phyloP scores from a whole-genome alignment of 1,140 invertebrate genomes.

The Sesamia nonagrioides region DNA sequence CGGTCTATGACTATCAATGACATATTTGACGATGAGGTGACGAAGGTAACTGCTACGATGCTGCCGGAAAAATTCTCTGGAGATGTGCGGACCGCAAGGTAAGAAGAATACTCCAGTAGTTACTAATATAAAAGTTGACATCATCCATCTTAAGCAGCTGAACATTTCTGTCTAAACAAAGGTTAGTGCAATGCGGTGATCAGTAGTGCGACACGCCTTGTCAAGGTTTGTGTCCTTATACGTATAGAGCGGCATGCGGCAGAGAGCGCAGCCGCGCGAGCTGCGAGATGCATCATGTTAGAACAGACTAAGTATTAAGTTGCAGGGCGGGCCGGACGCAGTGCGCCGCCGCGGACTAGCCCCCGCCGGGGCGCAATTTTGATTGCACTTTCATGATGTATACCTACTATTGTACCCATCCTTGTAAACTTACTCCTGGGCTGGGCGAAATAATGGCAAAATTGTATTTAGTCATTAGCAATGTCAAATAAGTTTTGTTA shows the following conservation, averaged over 20 bases:
- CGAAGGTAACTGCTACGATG: neutral
- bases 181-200: neutral
- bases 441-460: too few species aligned
- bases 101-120: neutral
- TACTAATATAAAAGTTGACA: neutral
- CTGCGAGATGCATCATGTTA: neutral
- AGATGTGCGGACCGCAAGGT: slow-evolving; percentile 5
- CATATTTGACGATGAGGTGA: neutral
- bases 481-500: too few species aligned
- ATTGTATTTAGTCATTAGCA: too few species aligned
- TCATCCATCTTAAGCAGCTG: neutral
- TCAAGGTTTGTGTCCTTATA: slow-evolving; percentile 13
- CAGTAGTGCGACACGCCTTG: neutral
- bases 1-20: neutral
- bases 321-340: too few species aligned
- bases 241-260: neutral
- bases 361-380: too few species aligned
- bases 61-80: neutral
- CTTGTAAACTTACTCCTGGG: too few species aligned
- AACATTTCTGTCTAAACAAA: neutral
- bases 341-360: too few species aligned
- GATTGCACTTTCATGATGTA: too few species aligned
- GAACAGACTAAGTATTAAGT: too few species aligned
- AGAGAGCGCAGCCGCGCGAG: too few species aligned
- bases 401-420: too few species aligned